Evolutionary conservation across 2,797 vertebrate species (phyloP), one percentile per base, ranked within the genome.

Genomic region (Vireo griseus): DNA sequence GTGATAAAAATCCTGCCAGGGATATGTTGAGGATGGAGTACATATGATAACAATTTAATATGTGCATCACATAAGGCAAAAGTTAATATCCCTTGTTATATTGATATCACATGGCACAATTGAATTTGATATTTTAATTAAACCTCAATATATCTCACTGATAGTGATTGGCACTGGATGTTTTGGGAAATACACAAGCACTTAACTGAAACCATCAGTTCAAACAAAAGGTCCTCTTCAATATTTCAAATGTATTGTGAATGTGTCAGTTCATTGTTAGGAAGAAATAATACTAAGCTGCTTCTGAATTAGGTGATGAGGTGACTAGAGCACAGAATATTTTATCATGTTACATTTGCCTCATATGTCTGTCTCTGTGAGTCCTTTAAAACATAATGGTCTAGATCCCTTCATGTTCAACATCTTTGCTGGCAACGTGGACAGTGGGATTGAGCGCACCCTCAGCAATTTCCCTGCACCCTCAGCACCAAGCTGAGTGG

Each of bases 101-200:
- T 93, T 93, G 91, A 75, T 91, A 65, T 77, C 90, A 94, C 44
- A 86, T 74, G 67, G 55, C 9, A 22, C 19, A 77, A 77, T 16
- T 86, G 45, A 92, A 82, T 58, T 45, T 77, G 67, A 42, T 88
- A 65, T 88, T 93, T 95, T 90, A 95, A 95, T 88, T 95, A 94
- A 88, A 89, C 31, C 42, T 59, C 69, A 71, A 57, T 89, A 83
- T 88, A 66, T 89, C 58, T 91, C 62, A 40, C 44, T 59, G 33
- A 52, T 78, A 92, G 50, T 61, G 68, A 67, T 54, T 81, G 62
- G 15, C 35, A 75, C 51, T 51, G 62, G 9, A 45, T 91, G 10
- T 42, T 92, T 88, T 66, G 62, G 51, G 75, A 92, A 80, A 87
- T 45, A 55, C 33, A 51, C 33, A 50, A 44, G 20, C 25, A 25